These are phyloP conservation scores for Pyrrhia umbra DNA, from an alignment of 2,888 invertebrate genomes.

Conservation along the genomic window DNA sequence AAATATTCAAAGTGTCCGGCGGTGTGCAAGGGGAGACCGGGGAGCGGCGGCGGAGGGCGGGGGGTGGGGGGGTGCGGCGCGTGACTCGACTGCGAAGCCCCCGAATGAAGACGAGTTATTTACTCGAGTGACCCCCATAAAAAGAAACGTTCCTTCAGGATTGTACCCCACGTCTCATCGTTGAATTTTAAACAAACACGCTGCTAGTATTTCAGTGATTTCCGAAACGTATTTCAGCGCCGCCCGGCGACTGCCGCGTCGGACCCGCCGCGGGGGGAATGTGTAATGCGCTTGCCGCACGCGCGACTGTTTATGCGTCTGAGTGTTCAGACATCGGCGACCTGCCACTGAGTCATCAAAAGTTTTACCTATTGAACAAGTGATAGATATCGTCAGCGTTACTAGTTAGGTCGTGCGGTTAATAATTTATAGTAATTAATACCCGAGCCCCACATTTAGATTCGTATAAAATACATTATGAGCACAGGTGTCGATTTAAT, in stretches of 20 bases:
- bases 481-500: slow-evolving; percentile 18
- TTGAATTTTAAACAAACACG: slow-evolving; percentile 82
- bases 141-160: slow-evolving; percentile 80
- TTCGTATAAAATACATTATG: slow-evolving; percentile 2
- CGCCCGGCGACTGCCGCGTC: slow-evolving; percentile 28
- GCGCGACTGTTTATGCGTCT: slow-evolving; percentile 43
- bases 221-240: slow-evolving; percentile 60
- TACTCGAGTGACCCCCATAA: slow-evolving; percentile 83
- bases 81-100: slow-evolving; percentile 68
- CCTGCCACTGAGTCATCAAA: slow-evolving; percentile 18
- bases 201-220: slow-evolving; percentile 77
- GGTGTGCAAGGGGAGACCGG: slow-evolving; percentile 23
- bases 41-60: slow-evolving; percentile 19
- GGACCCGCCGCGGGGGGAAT: slow-evolving; percentile 55
- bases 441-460: neutral
- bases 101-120: slow-evolving; percentile 80
- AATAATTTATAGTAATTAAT: no score
- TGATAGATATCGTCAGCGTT: neutral
- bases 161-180: slow-evolving; percentile 72
- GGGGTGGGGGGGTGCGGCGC: slow-evolving; percentile 46
- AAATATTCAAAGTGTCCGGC: slow-evolving; percentile 60
- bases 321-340: slow-evolving; percentile 7
- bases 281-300: slow-evolving; percentile 61
- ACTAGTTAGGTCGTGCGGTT: no score
- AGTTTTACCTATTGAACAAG: neutral